Base-by-base conservation (phyloP, 2,888 invertebrate genomes). In the Plutella xylostella region DNA sequence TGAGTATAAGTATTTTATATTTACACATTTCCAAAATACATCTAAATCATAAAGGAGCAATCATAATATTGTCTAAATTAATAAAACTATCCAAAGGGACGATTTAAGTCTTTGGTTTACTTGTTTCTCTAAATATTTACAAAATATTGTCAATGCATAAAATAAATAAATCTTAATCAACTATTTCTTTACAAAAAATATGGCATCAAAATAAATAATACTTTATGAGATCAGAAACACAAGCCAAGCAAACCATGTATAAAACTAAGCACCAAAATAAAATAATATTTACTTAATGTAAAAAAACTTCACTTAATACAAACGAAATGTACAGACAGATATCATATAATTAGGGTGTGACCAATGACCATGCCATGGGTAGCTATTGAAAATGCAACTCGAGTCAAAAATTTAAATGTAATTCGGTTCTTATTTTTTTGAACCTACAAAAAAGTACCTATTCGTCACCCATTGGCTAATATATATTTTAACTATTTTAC, bases 141-240 rank as follows among this genome's bases (percentile, higher is more conserved):
- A 57, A 58, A 43, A 43, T 14, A n/a, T n/a, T n/a, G 15, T 37
- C 38, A 38, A 43, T 31, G 25, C 31, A 42, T 31, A 45, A 43
- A 43, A 38, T 51, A 66, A 72, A 72, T 71, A 75, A 73, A 72
- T 69, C 59, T 62, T 72, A 69, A 65, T 59, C 56, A 58, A 67
- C 65, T 68, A 71, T 76, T 76, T 73, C 68, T 72, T 70, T 63
- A 70, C 65, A 66, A 66, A 72, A 55, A 70, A 72, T 80, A 82
- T 83, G 83, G 82, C 82, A 79, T 76, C 77, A 77, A 77, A 74
- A 80, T 80, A 82, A 79, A 79, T 80, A 82, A 82, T 83, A 82
- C 78, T 82, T 73, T 67, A 75, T 82, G 82, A 83, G 82, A 83
- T 83, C 82, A 77, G 75, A 76, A 70, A 75, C 63, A 62, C 64